phyloP scores from a whole-genome alignment of 2,888 invertebrate genomes.

The Lepidonotus clava region DNA sequence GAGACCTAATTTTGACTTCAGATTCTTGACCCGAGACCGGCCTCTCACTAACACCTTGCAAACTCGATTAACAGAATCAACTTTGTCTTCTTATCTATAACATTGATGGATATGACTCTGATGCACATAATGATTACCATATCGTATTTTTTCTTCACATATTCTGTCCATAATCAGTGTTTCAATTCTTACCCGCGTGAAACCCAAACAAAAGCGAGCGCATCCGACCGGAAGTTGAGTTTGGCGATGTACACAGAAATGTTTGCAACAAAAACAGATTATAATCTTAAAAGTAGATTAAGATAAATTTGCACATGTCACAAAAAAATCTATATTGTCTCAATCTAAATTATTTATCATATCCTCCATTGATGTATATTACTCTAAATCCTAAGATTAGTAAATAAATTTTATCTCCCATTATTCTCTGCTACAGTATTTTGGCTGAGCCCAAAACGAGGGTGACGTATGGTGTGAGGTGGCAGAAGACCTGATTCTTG shows the following conservation, averaged over 20 bases:
- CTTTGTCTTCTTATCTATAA: not conserved
- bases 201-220: conserved; percentile 39
- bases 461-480: not conserved
- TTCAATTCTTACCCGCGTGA: conserved; percentile 23
- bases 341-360: not conserved
- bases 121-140: not conserved
- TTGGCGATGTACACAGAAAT: not conserved
- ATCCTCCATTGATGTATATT: not conserved
- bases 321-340: not conserved
- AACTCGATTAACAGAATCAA: not conserved
- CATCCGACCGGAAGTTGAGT: conserved; percentile 9
- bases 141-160: not conserved
- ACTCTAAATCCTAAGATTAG: not conserved
- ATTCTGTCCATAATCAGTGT: not conserved
- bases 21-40: not conserved
- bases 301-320: not conserved
- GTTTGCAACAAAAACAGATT: not conserved
- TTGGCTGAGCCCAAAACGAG: conserved; percentile 11
- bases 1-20: conserved; percentile 34
- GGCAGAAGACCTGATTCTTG: not conserved
- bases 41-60: not conserved
- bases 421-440: conserved; percentile 15
- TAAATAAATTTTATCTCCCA: not conserved
- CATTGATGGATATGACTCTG: not conserved
- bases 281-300: not conserved